These are phyloP conservation scores for Myopa tessellatipennis DNA, from an alignment of 2,888 invertebrate species.

Conservation along the genomic window DNA sequence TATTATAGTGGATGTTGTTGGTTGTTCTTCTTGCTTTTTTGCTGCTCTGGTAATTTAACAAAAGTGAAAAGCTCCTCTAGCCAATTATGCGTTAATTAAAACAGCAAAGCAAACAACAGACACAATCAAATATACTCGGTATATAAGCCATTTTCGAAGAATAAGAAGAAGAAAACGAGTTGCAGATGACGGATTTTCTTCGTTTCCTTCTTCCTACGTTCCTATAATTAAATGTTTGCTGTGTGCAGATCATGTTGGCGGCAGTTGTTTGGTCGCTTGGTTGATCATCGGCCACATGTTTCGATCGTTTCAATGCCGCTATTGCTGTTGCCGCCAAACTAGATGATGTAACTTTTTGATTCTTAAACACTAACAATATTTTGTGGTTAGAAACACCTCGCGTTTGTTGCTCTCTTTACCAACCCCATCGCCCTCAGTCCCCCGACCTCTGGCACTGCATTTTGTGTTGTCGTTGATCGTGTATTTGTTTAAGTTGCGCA, in stretches of 20 bases:
- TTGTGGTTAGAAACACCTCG: background rate
- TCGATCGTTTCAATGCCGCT: background rate
- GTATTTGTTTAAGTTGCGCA: too few species aligned
- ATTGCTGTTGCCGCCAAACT: constrained; percentile 7
- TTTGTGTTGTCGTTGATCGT: too few species aligned
- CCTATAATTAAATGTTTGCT: constrained; percentile 18
- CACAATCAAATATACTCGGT: constrained; percentile 13
- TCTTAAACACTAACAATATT: background rate
- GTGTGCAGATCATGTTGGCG: constrained; percentile 34
- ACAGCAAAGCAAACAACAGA: constrained; percentile 43
- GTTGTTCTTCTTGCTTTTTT: constrained; percentile 28
- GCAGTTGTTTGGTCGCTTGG: background rate
- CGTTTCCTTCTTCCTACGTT: background rate
- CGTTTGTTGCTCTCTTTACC: background rate
- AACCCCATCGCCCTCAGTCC: background rate
- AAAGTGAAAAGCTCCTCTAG: constrained; percentile 41
- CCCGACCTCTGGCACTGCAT: background rate
- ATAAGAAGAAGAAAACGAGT: background rate
- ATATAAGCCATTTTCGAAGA: background rate
- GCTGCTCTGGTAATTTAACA: constrained; percentile 30
- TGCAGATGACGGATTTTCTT: background rate
- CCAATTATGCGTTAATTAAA: constrained; percentile 50
- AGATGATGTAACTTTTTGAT: constrained; percentile 31
- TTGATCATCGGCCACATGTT: constrained; percentile 10
- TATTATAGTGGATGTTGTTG: constrained; percentile 32